Conservation (phyloP, 2,888 invertebrate species). For the Ectemnius continuus region DNA sequence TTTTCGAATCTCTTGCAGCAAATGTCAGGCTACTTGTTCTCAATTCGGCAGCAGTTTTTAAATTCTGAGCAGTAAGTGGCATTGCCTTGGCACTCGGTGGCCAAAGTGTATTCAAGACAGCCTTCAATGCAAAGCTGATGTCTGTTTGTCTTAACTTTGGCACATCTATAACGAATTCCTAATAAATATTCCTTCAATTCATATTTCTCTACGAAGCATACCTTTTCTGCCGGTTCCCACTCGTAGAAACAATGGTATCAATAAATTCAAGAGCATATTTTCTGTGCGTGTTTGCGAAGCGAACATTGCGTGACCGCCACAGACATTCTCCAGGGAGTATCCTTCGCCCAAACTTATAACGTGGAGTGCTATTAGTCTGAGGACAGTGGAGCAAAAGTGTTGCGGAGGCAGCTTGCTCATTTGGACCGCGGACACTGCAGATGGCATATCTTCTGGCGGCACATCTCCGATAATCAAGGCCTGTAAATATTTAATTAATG, state of each 20-base stretch:
- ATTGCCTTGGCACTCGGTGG: slow-evolving; percentile 87
- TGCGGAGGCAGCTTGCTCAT: slow-evolving; percentile 96
- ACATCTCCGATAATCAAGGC: slow-evolving; percentile 90
- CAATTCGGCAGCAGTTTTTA: slow-evolving; percentile 86
- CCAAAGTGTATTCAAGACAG: slow-evolving; percentile 92
- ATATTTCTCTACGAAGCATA: slow-evolving; percentile 71
- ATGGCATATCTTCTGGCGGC: slow-evolving; percentile 86
- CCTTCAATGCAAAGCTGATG: slow-evolving; percentile 92
- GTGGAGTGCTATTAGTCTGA: slow-evolving; percentile 95
- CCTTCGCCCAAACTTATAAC: slow-evolving; percentile 95
- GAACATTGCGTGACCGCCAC: slow-evolving; percentile 93
- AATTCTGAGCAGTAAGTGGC: slow-evolving; percentile 83
- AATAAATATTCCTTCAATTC: neutral
- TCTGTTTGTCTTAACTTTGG: slow-evolving; percentile 93
- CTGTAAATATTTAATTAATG: slow-evolving; percentile 73
- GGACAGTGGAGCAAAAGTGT: slow-evolving; percentile 97
- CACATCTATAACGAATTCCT: slow-evolving; percentile 82
- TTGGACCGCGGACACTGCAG: slow-evolving; percentile 88
- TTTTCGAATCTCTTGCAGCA: slow-evolving; percentile 87
- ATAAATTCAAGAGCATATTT: slow-evolving; percentile 96
- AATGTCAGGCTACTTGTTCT: slow-evolving; percentile 90
- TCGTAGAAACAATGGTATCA: slow-evolving; percentile 96
- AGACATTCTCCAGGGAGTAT: slow-evolving; percentile 95
- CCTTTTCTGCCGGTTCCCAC: slow-evolving; percentile 97
- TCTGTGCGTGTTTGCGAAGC: slow-evolving; percentile 95